Evolutionary conservation across 1,140 invertebrate species (phyloP), one percentile per base, ranked within the genome.

Genomic region (Sycophaga agraensis): DNA sequence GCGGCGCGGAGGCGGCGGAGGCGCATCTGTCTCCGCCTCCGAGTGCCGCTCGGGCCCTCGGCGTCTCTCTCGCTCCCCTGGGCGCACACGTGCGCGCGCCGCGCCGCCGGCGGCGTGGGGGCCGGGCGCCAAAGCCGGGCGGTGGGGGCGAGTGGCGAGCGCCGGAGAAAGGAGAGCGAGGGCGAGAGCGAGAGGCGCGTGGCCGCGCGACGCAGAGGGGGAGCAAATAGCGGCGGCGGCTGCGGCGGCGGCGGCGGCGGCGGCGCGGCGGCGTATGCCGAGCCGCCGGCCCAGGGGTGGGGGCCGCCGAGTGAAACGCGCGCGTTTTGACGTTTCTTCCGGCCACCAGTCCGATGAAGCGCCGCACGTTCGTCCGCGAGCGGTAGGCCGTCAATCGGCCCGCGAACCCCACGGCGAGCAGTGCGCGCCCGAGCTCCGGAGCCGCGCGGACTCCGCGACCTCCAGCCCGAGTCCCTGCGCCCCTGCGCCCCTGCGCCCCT

Each of bases 251-350:
- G 35, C 39, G 39, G 39, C n/a, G 37, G 53, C 12, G 40, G 7
- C 37, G 42, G 17, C 17, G 51, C 21, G 34, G 51, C 7, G 17
- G 22, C 22, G 22, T 24, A 22, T 11, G 5, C 28, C 3, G 21
- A 5, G 6, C 6, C 45, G 22, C 28, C 6, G 26, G 35, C 4
- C 2, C 31, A 8, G 57, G 39, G 59, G 40, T 58, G 22, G 43
- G 24, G 45, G 42, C 12, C 31, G 45, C 12, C 58, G 56, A 56
- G 63, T 42, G 66, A 50, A 62, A 56, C 59, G 59, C 59, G 54
- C 43, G 48, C 56, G 45, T 42, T 67, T 65, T 65, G 60, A 70
- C 59, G 54, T 66, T 66, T 51, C 43, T 64, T 62, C 43, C 51
- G 59, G 53, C 40, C 59, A 62, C 53, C 37, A 63, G 58, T 65